Evolutionary conservation across 2,113 vertebrate genomes (phyloP), one percentile per base, ranked within the genome.

Genomic region (Menura novaehollandiae): DNA sequence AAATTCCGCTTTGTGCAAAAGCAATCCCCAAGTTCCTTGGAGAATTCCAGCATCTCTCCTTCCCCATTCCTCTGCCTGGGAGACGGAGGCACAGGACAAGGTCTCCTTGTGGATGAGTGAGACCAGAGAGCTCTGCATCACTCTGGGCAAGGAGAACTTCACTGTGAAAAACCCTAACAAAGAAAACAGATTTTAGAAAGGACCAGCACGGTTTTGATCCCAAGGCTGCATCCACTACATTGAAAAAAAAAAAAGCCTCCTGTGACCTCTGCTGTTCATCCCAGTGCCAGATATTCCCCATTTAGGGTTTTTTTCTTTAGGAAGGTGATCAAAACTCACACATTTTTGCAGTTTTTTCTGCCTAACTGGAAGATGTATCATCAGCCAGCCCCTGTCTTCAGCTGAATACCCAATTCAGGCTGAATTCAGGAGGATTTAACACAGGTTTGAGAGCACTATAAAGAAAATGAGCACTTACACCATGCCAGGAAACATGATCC

Each of bases 351-450:
- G 13, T 1, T 2, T 62, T 74, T 55, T 26, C 73, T 84, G 56
- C 59, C 43, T 35, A 13, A 78, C 43, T 59, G 39, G 60, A 23
- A 69, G 77, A 13, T 4, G 11, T 0, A n/a, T 16, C 53, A 23
- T 28, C 81, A 60, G n/a, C n/a, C 9, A 7, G 52, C 33, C 20
- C 24, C 60, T 33, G 15, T 10, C 53, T 62, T n/a, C 72, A 53
- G 26, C 33, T 60, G 39, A 85, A 63, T 6, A 15, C 11, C 63
- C 75, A 59, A 35, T 59, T 76, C 66, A 37, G 71, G 33, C 1
- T 59, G 83, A 96, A 24, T 81, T 76, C 85, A 76, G 94, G 85
- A 82, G 77, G 93, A 39, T 81, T 91, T 76, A 19, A 55, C 77
- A 5, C 55, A 47, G 75, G 47, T 91, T 88, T 4, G 17, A 95